Evolutionary conservation across 2,797 vertebrate species (phyloP).

Genomic region (Falco cherrug): DNA sequence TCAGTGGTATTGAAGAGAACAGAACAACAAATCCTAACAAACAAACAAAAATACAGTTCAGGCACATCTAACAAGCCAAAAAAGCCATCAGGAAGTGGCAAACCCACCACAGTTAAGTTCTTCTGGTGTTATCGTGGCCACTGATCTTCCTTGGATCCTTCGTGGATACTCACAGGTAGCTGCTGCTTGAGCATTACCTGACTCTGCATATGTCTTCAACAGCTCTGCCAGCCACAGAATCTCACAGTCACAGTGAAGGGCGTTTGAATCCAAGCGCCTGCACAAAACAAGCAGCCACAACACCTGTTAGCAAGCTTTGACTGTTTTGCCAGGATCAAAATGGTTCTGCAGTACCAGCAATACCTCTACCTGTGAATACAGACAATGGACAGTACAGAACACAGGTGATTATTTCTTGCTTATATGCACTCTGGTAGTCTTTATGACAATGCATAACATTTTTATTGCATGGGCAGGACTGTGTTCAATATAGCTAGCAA

Average conservation of each 20-base stretch:
- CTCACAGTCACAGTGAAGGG: slow-evolving; percentile 95
- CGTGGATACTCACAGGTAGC: slow-evolving; percentile 94
- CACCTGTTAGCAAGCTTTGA: neutral
- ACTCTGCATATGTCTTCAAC: slow-evolving; percentile 90
- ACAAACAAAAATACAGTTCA: neutral
- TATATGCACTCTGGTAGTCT: neutral
- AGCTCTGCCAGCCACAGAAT: slow-evolving; percentile 95
- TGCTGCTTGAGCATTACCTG: slow-evolving; percentile 93
- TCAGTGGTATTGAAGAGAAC: neutral
- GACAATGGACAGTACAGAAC: neutral
- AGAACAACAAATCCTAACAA: neutral
- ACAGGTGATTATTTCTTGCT: neutral
- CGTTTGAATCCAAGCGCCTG: slow-evolving; percentile 94
- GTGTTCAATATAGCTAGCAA: neutral
- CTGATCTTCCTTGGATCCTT: slow-evolving; percentile 92
- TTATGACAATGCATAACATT: neutral
- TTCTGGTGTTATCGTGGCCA: slow-evolving; percentile 91
- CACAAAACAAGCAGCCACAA: neutral
- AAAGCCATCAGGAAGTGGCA: neutral
- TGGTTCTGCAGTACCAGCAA: neutral
- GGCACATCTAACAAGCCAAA: neutral
- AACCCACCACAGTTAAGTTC: slow-evolving; percentile 95
- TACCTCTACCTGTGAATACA: neutral
- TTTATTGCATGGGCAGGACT: neutral
- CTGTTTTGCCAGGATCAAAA: neutral